These are phyloP conservation scores for Phoxinus dragarum DNA, from an alignment of 2,797 vertebrate genomes.

Conservation along the genomic window DNA sequence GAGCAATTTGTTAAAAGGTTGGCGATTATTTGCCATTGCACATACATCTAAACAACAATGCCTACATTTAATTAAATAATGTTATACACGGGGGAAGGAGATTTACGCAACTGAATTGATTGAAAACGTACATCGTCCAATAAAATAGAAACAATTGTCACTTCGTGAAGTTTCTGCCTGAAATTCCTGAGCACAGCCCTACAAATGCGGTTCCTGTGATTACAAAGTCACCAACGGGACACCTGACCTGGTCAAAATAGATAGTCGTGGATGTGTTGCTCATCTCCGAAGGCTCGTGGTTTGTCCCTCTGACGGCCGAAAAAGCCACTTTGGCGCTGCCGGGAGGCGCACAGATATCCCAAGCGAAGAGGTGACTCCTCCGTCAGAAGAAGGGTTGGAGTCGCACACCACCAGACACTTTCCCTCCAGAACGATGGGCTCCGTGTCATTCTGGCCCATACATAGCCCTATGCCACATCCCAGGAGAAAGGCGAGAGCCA, in stretches of 20 bases:
- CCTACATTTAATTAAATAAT: background rate
- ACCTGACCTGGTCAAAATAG: slow-evolving; percentile 94
- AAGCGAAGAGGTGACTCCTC: slow-evolving; percentile 93
- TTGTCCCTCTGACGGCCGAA: slow-evolving; percentile 85
- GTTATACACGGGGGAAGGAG: background rate
- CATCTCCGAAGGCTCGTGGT: slow-evolving; percentile 95
- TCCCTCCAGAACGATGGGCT: slow-evolving; percentile 96
- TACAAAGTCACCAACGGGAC: slow-evolving; percentile 33
- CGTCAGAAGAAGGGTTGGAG: slow-evolving; percentile 95
- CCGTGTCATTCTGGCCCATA: slow-evolving; percentile 94
- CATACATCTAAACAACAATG: background rate
- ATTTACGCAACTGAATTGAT: background rate
- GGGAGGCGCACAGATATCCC: slow-evolving; percentile 93
- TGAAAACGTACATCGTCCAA: background rate
- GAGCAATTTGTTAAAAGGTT: background rate
- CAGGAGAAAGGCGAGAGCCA: slow-evolving; percentile 84
- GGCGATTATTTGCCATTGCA: background rate
- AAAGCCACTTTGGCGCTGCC: slow-evolving; percentile 90
- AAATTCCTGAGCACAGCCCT: background rate
- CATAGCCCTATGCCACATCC: slow-evolving; percentile 78
- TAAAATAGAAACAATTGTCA: background rate
- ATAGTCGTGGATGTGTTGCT: slow-evolving; percentile 97
- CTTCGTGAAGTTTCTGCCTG: slow-evolving; percentile 28
- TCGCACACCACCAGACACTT: slow-evolving; percentile 99
- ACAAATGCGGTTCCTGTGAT: background rate